These are phyloP conservation scores for Anoura caudifer DNA, from an alignment of 2,113 vertebrate genomes.

Conservation along the genomic window DNA sequence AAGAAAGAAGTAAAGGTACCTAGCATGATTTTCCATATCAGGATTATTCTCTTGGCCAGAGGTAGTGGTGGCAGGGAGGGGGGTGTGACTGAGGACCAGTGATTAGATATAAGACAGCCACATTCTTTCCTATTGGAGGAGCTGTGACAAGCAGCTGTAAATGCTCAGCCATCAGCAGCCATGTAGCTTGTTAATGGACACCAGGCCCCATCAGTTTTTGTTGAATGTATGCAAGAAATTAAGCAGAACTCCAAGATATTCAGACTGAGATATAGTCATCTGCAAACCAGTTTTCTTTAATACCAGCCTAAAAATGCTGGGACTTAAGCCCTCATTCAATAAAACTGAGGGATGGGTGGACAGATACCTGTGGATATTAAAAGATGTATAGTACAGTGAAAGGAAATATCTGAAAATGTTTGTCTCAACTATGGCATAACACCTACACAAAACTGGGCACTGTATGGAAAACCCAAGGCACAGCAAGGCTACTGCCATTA, in stretches of 20 bases:
- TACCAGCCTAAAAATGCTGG: not conserved
- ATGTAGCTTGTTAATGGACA: not conserved
- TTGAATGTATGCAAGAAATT: not conserved
- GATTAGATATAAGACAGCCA: not conserved
- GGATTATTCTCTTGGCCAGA: not conserved
- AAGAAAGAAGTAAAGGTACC: not conserved
- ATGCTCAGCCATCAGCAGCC: not conserved
- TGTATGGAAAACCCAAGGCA: not conserved
- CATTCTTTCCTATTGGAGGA: constrained; percentile 15
- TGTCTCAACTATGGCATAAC: not conserved
- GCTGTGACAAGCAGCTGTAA: not conserved
- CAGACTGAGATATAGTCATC: not conserved
- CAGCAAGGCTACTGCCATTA: not conserved
- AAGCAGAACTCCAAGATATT: constrained; percentile 25
- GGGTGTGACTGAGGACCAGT: not conserved
- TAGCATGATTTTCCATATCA: not conserved
- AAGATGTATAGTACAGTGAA: not conserved
- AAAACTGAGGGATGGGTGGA: not conserved
- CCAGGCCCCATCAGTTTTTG: not conserved
- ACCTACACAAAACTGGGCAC: not conserved
- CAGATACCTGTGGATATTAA: not conserved
- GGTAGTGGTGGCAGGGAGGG: not conserved
- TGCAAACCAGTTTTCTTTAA: not conserved
- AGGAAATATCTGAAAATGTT: not conserved
- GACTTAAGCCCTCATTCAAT: not conserved